Evolutionary conservation across 1,140 invertebrate species (phyloP), one percentile per base, ranked within the genome.

Genomic region (Hycleus phaleratus): DNA sequence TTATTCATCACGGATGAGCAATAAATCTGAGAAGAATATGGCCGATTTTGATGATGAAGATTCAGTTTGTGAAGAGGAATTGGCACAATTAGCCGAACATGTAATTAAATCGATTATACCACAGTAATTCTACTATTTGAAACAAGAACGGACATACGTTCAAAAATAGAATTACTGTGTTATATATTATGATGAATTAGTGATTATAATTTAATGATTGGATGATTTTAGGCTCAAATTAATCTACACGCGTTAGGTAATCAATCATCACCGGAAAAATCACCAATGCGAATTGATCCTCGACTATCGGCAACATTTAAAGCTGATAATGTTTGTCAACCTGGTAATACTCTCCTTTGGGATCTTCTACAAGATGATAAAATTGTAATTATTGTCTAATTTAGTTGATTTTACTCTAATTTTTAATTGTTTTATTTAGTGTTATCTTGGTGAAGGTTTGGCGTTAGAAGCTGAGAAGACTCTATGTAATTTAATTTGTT

Each of bases 11-110:
- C 81, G 89, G 12, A 85, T 94, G 74, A 93, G 90, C 43, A 92
- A 88, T 56, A 94, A 95, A 76, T 94, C 91, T n/a, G 91, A 94
- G 63, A 95, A 94, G 61, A 95, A 95, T 73, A 86, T 95, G 82
- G 91, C 91, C 0, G 93, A 95, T 74, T 92, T 96, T 69, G 93
- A 95, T 64, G 93, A 93, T 25, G 93, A 96, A 69, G 90, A 95
- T 64, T 91, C 88, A 38, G 87, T 85, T 24, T 86, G 86, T 73
- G 87, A 95, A 70, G 92, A 95, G 64, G 92, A 95, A 73, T 73
- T 95, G 10, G 86, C 86, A 0, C 83, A 90, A 60, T 78, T 91
- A 8, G 83, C 87, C 0, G 83, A 85, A 6, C 81, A 81, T 71
- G 79, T 79, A 69, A 59, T 55, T 49, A 32, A 39, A 32, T 8